Percentiles rank a stretch among this genome's conserved stretches.
These are phyloP conservation scores for Oryzias javanicus DNA, from an alignment of 2,113 vertebrate genomes.

Conservation along the genomic window DNA sequence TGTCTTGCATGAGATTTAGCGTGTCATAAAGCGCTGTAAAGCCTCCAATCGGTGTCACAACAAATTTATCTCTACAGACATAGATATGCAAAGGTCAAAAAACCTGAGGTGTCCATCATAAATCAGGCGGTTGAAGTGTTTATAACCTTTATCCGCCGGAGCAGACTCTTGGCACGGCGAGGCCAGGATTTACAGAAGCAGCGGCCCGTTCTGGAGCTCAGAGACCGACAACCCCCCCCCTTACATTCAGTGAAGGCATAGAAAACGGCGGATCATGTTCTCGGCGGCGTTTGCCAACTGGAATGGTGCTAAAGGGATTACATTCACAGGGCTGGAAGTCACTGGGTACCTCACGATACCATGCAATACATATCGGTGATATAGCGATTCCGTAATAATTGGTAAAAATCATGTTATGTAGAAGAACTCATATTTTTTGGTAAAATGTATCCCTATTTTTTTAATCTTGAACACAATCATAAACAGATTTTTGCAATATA, in stretches of 20 bases:
- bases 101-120: slow-evolving; percentile 81
- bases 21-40: slow-evolving; percentile 84
- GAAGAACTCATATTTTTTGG: too few species aligned
- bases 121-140: slow-evolving; percentile 81
- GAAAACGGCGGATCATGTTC: slow-evolving; percentile 54
- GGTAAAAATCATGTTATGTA: too few species aligned
- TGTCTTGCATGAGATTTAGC: slow-evolving; percentile 75
- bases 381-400: too few species aligned
- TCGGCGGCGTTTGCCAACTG: slow-evolving; percentile 38
- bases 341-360: too few species aligned
- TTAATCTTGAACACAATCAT: too few species aligned
- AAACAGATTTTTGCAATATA: too few species aligned
- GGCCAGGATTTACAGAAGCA: slow-evolving; percentile 70
- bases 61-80: slow-evolving; percentile 83
- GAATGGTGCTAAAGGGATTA: slow-evolving; percentile 31
- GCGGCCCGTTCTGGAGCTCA: slow-evolving; percentile 56
- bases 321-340: background rate
- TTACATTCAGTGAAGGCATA: slow-evolving; percentile 39
- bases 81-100: slow-evolving; percentile 84
- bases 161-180: slow-evolving; percentile 77
- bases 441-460: too few species aligned
- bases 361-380: too few species aligned
- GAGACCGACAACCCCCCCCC: slow-evolving; percentile 1
- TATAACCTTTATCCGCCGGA: slow-evolving; percentile 80
- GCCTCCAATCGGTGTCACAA: slow-evolving; percentile 83